phyloP scores from a whole-genome alignment of 2,797 vertebrate species.

The Pipistrellus pygmaeus region DNA sequence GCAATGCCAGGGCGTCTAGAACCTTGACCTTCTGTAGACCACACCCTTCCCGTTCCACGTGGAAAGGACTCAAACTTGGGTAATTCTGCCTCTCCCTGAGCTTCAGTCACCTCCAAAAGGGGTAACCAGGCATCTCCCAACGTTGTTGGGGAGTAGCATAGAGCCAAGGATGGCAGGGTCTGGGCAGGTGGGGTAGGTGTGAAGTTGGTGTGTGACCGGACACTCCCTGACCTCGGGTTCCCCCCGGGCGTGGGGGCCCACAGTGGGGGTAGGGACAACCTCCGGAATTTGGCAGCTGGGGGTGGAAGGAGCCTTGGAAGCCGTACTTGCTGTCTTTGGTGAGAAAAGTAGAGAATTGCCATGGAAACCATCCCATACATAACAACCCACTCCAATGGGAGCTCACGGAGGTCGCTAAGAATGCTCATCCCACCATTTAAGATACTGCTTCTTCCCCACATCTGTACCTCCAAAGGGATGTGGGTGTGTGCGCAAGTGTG shows the following conservation, averaged over 20 bases:
- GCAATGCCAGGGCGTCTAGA: not conserved
- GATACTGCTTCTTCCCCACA: not conserved
- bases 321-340: not conserved
- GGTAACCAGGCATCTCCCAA: not conserved
- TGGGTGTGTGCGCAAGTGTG: accelerated
- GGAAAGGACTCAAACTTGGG: not conserved
- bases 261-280: not conserved
- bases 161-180: not conserved
- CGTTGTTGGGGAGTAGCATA: not conserved
- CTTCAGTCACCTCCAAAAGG: not conserved
- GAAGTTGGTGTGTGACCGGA: not conserved
- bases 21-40: not conserved
- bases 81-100: not conserved
- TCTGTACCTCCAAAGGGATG: accelerated
- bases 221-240: not conserved
- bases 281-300: not conserved
- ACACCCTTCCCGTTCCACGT: accelerated
- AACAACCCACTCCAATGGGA: not conserved
- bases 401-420: not conserved
- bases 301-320: not conserved
- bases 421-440: not conserved
- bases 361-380: slow-evolving; percentile 50
- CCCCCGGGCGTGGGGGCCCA: not conserved
- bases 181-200: not conserved
- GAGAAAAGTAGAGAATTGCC: slow-evolving; percentile 2